phyloP scores from a whole-genome alignment of 2,113 vertebrate species.

The Eulemur rufifrons region DNA sequence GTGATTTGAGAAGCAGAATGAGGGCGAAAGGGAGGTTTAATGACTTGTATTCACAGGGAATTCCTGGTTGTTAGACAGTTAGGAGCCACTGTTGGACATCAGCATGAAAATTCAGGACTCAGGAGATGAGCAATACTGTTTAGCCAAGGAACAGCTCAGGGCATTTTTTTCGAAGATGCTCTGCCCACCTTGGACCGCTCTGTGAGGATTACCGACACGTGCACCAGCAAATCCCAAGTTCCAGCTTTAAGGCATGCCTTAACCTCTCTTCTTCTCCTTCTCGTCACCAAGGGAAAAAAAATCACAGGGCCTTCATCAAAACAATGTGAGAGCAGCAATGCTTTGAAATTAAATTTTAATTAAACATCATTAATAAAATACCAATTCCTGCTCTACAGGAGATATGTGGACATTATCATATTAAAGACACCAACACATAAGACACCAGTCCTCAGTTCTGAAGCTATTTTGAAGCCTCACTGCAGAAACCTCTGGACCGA shows the following conservation, averaged over 20 bases:
- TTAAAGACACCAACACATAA: neutral
- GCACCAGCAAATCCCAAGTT: neutral
- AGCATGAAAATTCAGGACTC: neutral
- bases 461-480: neutral
- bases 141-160: neutral
- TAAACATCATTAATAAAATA: conserved; percentile 54
- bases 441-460: neutral
- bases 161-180: neutral
- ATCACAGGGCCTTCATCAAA: conserved; percentile 31
- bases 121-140: neutral
- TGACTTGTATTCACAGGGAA: neutral
- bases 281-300: neutral
- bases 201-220: neutral
- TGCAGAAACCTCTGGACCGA: fast-evolving
- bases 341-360: conserved; percentile 62
- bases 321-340: neutral
- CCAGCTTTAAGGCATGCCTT: neutral
- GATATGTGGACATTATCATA: neutral
- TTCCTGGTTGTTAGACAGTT: neutral
- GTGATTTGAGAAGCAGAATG: neutral
- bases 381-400: neutral
- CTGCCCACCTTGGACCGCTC: neutral
- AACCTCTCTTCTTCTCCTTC: neutral
- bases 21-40: neutral
- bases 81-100: neutral